phyloP scores from a whole-genome alignment of 1,140 invertebrate species.

The Pogonus chalceus region DNA sequence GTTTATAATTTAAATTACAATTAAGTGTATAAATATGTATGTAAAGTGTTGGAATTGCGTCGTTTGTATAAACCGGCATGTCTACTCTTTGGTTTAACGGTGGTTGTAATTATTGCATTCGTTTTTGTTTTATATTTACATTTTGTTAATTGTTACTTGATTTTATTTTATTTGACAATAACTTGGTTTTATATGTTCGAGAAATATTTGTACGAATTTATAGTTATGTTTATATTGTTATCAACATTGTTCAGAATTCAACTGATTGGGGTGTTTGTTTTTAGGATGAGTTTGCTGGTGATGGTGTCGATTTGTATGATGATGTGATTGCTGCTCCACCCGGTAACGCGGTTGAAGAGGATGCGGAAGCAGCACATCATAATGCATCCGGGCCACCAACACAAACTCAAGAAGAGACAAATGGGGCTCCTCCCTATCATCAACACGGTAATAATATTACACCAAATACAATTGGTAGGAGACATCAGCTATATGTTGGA shows the following conservation, averaged over 20 bases:
- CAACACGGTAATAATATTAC: slow-evolving; percentile 55
- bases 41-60: not conserved
- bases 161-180: too few species aligned
- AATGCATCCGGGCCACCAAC: slow-evolving; percentile 28
- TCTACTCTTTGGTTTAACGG: not conserved
- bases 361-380: slow-evolving; percentile 33
- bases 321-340: slow-evolving; percentile 74
- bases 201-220: too few species aligned
- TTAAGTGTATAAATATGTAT: not conserved
- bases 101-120: not conserved
- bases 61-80: not conserved
- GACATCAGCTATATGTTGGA: slow-evolving; percentile 88
- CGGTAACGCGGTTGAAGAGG: slow-evolving; percentile 39
- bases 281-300: slow-evolving; percentile 74
- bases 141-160: not conserved
- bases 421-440: slow-evolving; percentile 57
- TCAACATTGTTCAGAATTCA: slow-evolving; percentile 8
- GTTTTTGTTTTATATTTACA: not conserved
- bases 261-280: slow-evolving; percentile 22
- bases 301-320: slow-evolving; percentile 91
- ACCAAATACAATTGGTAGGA: slow-evolving; percentile 57
- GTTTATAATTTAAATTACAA: not conserved
- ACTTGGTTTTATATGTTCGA: too few species aligned
- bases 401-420: slow-evolving; percentile 50
- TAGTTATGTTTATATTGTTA: too few species aligned